Base-by-base conservation (phyloP, 2,888 invertebrate genomes). In the Eilema griseolum region DNA sequence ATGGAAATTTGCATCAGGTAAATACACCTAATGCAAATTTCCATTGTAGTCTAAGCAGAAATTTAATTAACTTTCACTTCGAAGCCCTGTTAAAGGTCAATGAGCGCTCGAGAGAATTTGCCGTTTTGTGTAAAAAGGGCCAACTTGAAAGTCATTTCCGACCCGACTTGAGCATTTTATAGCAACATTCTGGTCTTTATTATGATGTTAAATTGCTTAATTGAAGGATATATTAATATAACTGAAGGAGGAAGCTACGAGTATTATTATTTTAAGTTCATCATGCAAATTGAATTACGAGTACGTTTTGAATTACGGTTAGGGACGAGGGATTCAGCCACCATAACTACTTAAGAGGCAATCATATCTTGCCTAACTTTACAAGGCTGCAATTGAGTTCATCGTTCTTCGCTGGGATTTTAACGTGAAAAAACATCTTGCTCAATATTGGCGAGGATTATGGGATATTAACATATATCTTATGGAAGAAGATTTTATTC, bases 31-130 rank as follows among this genome's bases (percentile, higher is more conserved):
- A 90, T 89, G 88, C 88, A 88, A 91, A 90, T 90, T 88, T 89
- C 85, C 86, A 90, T 91, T 91, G 87, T 92, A 90, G 91, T 91
- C 85, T 90, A 89, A 90, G 87, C 89, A 88, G 89, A 93, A 91
- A 92, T 93, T 93, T 92, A 93, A 93, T 93, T 93, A 93, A 92
- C 88, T 88, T 88, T 84, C 86, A 87, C 90, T 91, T 92, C 89
- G 92, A 93, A 92, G 90, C 87, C 78, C 83, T 83, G 86, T 86
- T 86, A 83, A 87, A 88, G 92, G 92, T 90, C 92, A 92, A 90
- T 89, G 87, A 86, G 87, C 81, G 82, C 84, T 85, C 79, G 70
- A 72, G 82, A 89, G 89, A 88, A 90, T 90, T 89, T 87, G 81
- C 82, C 83, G 86, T 87, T 88, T 87, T 86, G 88, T 84, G 86